These are phyloP conservation scores for Tringa solitaria DNA, from an alignment of 2,113 vertebrate genomes.

Conservation along the genomic window DNA sequence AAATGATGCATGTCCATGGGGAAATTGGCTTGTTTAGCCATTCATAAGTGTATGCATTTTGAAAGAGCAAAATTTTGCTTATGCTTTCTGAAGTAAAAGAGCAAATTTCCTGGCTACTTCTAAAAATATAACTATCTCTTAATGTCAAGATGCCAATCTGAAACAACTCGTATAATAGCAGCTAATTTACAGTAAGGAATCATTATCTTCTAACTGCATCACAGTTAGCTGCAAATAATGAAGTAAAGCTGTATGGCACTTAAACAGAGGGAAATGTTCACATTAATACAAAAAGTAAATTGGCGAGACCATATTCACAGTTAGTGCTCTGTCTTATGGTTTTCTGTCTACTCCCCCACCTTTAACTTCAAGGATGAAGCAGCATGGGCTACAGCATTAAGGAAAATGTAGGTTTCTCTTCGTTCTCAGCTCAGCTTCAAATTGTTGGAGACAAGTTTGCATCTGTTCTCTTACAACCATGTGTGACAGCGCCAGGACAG, in stretches of 20 bases:
- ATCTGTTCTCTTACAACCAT: neutral
- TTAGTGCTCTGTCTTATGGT: neutral
- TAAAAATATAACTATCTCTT: conserved; percentile 34
- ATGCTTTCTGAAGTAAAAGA: neutral
- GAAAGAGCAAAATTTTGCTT: conserved; percentile 8
- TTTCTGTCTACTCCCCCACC: neutral
- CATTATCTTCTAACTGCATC: neutral
- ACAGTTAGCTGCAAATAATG: conserved; percentile 5
- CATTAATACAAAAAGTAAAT: neutral
- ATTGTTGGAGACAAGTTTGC: neutral
- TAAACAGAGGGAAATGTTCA: neutral
- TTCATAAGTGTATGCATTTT: neutral
- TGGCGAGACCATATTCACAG: neutral
- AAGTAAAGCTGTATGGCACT: neutral
- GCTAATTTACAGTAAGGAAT: conserved; percentile 11
- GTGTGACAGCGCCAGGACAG: neutral
- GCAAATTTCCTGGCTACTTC: conserved; percentile 30
- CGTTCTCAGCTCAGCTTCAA: neutral
- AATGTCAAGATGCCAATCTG: conserved; percentile 35
- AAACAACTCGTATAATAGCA: neutral
- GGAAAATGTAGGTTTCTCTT: neutral
- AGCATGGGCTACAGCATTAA: neutral
- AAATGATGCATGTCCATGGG: neutral
- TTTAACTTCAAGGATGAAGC: neutral
- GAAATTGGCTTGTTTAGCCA: neutral